A percentile compares a stretch with the other conserved stretches of the same genome.
Conservation (phyloP, 2,797 vertebrate genomes). For the Spinus olivaceus region DNA sequence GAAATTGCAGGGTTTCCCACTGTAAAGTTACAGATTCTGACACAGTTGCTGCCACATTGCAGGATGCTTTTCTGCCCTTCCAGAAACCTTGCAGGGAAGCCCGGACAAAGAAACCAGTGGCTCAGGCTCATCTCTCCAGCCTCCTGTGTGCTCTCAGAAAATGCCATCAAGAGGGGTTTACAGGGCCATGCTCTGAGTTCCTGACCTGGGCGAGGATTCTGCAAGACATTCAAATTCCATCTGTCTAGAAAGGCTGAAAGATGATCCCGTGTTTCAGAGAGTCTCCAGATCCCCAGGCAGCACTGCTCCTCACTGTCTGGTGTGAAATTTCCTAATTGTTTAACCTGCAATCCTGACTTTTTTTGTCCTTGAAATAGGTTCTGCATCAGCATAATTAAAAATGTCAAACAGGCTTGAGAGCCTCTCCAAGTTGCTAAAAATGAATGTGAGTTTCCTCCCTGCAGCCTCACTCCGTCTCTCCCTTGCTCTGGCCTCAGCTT, state of each 20-base stretch:
- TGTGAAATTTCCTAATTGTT: slow-evolving; percentile 30
- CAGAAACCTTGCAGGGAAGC: neutral
- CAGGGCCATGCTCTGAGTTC: neutral
- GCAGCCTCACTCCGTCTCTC: neutral
- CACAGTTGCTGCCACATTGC: neutral
- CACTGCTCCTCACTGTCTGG: neutral
- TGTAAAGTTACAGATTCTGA: neutral
- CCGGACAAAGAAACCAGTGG: neutral
- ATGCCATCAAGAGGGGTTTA: neutral
- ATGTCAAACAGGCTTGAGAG: slow-evolving; percentile 67
- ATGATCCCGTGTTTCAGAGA: neutral
- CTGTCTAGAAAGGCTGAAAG: slow-evolving; percentile 30
- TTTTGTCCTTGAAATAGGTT: slow-evolving; percentile 29
- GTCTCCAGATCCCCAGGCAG: slow-evolving; percentile 4
- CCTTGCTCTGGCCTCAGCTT: slow-evolving; percentile 64
- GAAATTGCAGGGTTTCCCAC: neutral
- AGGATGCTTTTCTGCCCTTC: neutral
- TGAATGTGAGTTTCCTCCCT: slow-evolving; percentile 42
- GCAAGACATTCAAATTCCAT: slow-evolving; percentile 43
- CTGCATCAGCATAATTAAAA: slow-evolving; percentile 47
- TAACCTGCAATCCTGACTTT: slow-evolving; percentile 23
- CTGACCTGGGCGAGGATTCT: slow-evolving; percentile 31
- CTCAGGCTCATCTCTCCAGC: neutral
- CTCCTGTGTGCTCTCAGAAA: neutral
- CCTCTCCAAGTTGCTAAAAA: slow-evolving; percentile 64